Conservation (phyloP, 2,113 vertebrate species). For the Gobio gobio region DNA sequence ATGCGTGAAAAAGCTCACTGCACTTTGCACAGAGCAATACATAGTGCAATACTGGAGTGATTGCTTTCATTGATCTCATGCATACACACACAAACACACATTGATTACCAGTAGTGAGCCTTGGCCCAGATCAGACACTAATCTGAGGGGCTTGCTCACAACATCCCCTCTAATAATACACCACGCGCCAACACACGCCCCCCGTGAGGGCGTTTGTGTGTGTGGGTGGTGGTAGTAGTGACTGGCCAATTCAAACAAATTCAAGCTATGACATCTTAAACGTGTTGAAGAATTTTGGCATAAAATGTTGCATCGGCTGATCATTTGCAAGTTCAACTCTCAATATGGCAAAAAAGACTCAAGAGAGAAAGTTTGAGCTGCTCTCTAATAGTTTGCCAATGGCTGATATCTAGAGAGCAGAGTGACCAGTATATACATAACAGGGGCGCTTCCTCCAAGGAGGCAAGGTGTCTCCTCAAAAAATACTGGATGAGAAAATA, state of each 20-base stretch:
- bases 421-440: too few species aligned
- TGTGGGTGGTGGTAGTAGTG: neutral
- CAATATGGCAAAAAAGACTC: neutral
- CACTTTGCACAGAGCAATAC: conserved; percentile 42
- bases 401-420: neutral
- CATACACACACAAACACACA: conserved; percentile 39
- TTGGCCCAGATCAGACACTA: conserved; percentile 52
- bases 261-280: neutral
- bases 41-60: conserved; percentile 44
- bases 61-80: conserved; percentile 56
- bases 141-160: conserved; percentile 55
- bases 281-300: neutral
- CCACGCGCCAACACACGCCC: neutral
- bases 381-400: neutral
- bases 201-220: neutral
- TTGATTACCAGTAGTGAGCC: conserved; percentile 51
- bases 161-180: conserved; percentile 54
- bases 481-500: too few species aligned
- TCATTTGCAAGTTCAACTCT: conserved; percentile 6
- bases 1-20: neutral
- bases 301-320: neutral
- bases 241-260: conserved; percentile 15
- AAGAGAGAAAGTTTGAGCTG: neutral
- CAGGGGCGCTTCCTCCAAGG: too few species aligned
- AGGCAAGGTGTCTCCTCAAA: too few species aligned